Evolutionary conservation across 2,113 vertebrate genomes (phyloP).

Genomic region (Solea senegalensis): DNA sequence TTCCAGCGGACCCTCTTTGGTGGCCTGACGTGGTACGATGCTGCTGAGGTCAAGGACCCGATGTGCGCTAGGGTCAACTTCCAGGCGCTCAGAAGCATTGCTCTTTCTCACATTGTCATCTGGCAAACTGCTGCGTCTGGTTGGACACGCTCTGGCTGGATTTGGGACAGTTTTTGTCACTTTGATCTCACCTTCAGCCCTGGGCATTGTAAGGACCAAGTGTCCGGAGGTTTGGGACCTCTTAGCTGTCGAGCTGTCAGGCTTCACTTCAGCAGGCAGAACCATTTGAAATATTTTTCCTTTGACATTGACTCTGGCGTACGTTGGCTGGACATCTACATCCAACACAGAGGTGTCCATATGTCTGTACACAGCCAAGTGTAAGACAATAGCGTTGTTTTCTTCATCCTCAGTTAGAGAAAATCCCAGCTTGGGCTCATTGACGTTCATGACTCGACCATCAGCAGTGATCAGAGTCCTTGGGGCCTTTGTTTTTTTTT

Average conservation of each 20-base stretch:
- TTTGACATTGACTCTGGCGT: slow-evolving; percentile 86
- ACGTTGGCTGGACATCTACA: slow-evolving; percentile 90
- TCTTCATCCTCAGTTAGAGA: slow-evolving; percentile 88
- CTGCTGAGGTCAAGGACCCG: slow-evolving; percentile 82
- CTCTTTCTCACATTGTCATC: slow-evolving; percentile 44
- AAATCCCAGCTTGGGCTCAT: slow-evolving; percentile 91
- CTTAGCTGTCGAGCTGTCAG: slow-evolving; percentile 87
- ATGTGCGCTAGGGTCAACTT: slow-evolving; percentile 85
- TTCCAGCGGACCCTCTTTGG: slow-evolving; percentile 69
- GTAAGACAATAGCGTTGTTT: slow-evolving; percentile 82
- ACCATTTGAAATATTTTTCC: slow-evolving; percentile 94
- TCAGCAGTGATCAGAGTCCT: slow-evolving; percentile 84
- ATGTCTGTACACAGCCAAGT: slow-evolving; percentile 91
- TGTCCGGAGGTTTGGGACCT: slow-evolving; percentile 95
- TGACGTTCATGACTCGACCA: slow-evolving; percentile 89
- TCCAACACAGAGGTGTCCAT: slow-evolving; percentile 92
- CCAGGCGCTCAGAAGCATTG: slow-evolving; percentile 79
- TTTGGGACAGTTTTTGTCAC: slow-evolving; percentile 20
- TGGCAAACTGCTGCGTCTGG: not conserved
- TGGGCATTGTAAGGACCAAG: slow-evolving; percentile 90
- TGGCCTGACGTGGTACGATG: slow-evolving; percentile 75
- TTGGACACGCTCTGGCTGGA: not conserved
- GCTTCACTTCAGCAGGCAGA: slow-evolving; percentile 91
- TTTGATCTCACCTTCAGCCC: slow-evolving; percentile 78
- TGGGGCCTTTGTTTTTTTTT: slow-evolving; percentile 76